Base-by-base conservation (phyloP, 2,888 invertebrate genomes). In the Tenthredo amoena region DNA sequence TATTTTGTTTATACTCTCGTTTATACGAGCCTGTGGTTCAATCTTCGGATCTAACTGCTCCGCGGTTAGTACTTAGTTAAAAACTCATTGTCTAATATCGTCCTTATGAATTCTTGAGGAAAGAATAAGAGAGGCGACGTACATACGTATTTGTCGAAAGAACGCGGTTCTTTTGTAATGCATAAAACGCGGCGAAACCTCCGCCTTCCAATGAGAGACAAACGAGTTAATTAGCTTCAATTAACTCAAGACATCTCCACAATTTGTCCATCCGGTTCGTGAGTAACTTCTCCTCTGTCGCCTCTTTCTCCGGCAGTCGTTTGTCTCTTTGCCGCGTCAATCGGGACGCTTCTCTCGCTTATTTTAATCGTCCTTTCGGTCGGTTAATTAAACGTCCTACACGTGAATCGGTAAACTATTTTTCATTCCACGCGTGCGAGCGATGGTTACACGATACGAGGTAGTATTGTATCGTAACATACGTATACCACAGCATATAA, bases 261-360 rank as follows among this genome's bases (percentile, higher is more conserved):
- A 91, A 91, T 91, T 91, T 89, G 88, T 90, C 87, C 90, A 90
- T 91, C 91, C 91, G 91, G 91, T 85, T 85, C 85, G 86, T 89
- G 90, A 90, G 89, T 89, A 89, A 89, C 34, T 83, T 62, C 31
- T 21, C n/a, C 50, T 21, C 15, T 18, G 7, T 77, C 34, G n/a
- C 18, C 31, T 34, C 43, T 77, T 37, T 40, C 43, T 21, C 72
- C 72, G 12, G 12, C 37, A 34, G 21, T 81, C 81, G 81, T 81
- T 81, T 62, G 81, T 81, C 83, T 83, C 83, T 65, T 83, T 71
- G 71, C 50, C 83, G 71, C 65, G 31, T 83, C 83, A 71, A 83
- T 83, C 83, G 68, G 71, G 31, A 21, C 26, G 31, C 7, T 83
- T 71, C 83, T 83, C 83, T 83, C 62, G 12, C 21, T 74, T 31